Percentiles rank a stretch among this genome's conserved stretches.
phyloP scores from a whole-genome alignment of 2,797 vertebrate genomes.

The Odontamblyopus lacepedii region DNA sequence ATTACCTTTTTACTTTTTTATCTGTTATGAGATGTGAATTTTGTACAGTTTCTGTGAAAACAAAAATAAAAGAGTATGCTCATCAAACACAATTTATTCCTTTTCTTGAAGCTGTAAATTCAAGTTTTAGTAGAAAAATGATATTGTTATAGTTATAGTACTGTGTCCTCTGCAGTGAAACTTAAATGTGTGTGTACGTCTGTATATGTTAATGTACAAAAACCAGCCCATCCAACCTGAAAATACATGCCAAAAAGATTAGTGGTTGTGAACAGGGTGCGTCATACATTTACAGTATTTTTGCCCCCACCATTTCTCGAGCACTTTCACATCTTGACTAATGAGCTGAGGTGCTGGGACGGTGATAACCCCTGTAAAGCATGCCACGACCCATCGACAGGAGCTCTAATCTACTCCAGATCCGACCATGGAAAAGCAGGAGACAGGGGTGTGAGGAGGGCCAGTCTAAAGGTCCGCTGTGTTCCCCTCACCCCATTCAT shows the following conservation, averaged over 20 bases:
- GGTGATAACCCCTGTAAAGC: slow-evolving; percentile 47
- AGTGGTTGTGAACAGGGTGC: not conserved
- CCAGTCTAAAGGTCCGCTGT: slow-evolving; percentile 40
- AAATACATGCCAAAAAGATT: slow-evolving; percentile 3
- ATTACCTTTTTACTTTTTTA: too few species aligned
- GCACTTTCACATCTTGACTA: slow-evolving; percentile 44
- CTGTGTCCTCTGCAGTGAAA: not conserved
- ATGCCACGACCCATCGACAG: slow-evolving; percentile 36
- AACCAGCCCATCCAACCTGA: not conserved
- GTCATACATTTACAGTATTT: slow-evolving; percentile 28
- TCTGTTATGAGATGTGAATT: too few species aligned
- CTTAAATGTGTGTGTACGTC: not conserved
- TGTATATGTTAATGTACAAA: not conserved
- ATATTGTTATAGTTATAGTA: not conserved
- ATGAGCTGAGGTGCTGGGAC: slow-evolving; percentile 35
- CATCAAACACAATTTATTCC: not conserved
- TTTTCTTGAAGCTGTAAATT: not conserved
- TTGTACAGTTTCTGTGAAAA: too few species aligned
- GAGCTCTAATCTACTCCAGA: slow-evolving; percentile 66
- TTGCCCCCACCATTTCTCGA: slow-evolving; percentile 29
- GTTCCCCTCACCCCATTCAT: slow-evolving; percentile 67
- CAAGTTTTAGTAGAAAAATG: not conserved
- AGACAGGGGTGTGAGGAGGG: slow-evolving; percentile 35
- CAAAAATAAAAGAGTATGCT: too few species aligned
- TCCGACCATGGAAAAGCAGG: slow-evolving; percentile 53